Percentiles rank a stretch among this genome's conserved stretches.
phyloP scores from a whole-genome alignment of 2,888 invertebrate species.

The Glyphotaelius pellucidus region DNA sequence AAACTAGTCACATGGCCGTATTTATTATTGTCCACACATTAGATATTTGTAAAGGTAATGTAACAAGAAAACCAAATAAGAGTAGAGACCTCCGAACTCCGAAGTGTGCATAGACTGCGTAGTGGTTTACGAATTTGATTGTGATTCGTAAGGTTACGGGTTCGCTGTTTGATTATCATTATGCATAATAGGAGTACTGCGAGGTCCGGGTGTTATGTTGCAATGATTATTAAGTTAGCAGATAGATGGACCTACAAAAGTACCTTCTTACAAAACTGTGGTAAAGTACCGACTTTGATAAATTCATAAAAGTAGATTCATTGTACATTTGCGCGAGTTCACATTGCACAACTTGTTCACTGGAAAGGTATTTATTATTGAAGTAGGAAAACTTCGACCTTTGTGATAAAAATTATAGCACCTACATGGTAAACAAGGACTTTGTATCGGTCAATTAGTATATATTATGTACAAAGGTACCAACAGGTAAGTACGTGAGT shows the following conservation, averaged over 20 bases:
- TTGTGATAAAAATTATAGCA: neutral
- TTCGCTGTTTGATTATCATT: neutral
- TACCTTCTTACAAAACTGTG: neutral
- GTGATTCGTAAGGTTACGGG: neutral
- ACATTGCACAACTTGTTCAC: neutral
- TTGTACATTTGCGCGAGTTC: neutral
- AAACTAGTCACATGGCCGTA: too few species aligned
- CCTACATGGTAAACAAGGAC: neutral
- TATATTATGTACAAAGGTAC: neutral
- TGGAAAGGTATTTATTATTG: neutral
- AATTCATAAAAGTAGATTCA: too few species aligned
- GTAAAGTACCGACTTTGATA: too few species aligned
- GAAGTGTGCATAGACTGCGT: neutral
- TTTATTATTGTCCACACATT: neutral
- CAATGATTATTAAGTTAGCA: neutral
- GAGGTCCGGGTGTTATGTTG: neutral
- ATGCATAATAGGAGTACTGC: neutral
- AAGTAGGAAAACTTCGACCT: neutral
- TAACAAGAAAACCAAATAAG: neutral
- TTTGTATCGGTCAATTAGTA: neutral
- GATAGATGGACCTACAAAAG: neutral
- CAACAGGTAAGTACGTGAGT: neutral
- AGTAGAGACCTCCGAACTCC: neutral
- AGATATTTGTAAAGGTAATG: neutral
- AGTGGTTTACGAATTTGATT: neutral